Evolutionary conservation across 2,797 vertebrate genomes (phyloP), one percentile per base, ranked within the genome.

Genomic region (Manis javanica): DNA sequence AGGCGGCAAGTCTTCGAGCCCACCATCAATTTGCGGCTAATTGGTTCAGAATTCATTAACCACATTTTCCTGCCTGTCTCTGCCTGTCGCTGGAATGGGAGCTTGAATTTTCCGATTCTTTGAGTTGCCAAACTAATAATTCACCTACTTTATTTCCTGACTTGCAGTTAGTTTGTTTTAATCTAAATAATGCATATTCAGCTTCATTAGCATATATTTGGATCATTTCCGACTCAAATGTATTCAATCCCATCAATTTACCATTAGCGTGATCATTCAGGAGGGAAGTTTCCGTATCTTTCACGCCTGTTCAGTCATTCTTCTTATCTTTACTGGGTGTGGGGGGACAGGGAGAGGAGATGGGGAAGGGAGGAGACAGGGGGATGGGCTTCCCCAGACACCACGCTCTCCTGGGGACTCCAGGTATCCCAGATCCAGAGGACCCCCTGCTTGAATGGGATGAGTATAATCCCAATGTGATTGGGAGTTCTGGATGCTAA

Each of bases 131-230:
- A 97, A 93, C 97, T 98, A 97, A 96, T 98, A 98, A 98, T 98
- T 98, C 98, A 96, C 96, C 97, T 97, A 90, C 98, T 98, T 98
- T 87, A 90, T 97, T 98, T 97, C 97, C 97, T 97, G 97, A 98
- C 96, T 98, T 85, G 5, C 90, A 93, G 69, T 97, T 93, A 69
- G 96, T 97, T 97, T 98, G 97, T 97, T 98, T 97, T 94, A 98
- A 97, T 97, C 97, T 97, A 92, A 98, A 98, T 96, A 98, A 98
- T 97, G 98, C 97, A 97, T 97, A 96, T 96, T 97, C 97, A 96
- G 97, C 94, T 95, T 96, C 96, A 96, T 98, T 98, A 97, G 96
- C 97, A 94, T 95, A 46, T 63, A 63, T 88, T 97, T 92, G 95
- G 97, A 96, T 98, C 96, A 71, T 88, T 96, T 98, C 96, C 66